phyloP scores from a whole-genome alignment of 2,888 invertebrate genomes.

The Drosophila aldrichi region DNA sequence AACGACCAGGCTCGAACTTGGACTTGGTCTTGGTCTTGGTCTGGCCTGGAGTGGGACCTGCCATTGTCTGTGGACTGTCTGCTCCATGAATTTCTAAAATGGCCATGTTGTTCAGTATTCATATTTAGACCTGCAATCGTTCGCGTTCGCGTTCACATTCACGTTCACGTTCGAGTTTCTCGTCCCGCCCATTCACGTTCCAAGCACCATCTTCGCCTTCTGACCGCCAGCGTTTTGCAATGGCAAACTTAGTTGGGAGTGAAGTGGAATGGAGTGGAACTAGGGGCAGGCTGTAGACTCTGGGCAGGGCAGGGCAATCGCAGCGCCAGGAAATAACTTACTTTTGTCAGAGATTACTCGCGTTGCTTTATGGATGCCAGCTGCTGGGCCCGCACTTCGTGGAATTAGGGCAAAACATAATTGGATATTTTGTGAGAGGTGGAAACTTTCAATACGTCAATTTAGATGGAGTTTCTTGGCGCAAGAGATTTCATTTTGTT shows the following conservation, averaged over 20 bases:
- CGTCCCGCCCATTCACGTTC: conserved; percentile 79
- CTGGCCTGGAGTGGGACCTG: conserved; percentile 9
- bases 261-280: conserved; percentile 4
- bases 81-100: conserved; percentile 55
- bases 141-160: conserved; percentile 29
- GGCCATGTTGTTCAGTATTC: conserved; percentile 54
- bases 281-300: neutral
- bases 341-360: conserved; percentile 52
- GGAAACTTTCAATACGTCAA: conserved; percentile 23
- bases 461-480: conserved; percentile 10
- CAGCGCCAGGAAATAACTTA: conserved; percentile 80
- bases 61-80: conserved; percentile 42
- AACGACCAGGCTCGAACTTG: conserved; percentile 20
- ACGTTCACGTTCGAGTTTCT: conserved; percentile 30
- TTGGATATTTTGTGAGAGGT: conserved; percentile 29
- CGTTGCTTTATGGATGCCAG: conserved; percentile 33
- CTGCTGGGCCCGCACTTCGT: conserved; percentile 31
- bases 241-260: conserved; percentile 31
- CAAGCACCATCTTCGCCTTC: conserved; percentile 47
- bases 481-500: neutral
- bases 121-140: conserved; percentile 47
- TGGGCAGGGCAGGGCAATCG: neutral
- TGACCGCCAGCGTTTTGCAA: conserved; percentile 66
- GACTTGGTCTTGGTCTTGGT: conserved; percentile 21
- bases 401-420: conserved; percentile 38